A percentile compares a stretch with the other conserved stretches of the same genome.
Conservation (phyloP, 2,888 invertebrate species). For the Caenorhabditis sp. region DNA sequence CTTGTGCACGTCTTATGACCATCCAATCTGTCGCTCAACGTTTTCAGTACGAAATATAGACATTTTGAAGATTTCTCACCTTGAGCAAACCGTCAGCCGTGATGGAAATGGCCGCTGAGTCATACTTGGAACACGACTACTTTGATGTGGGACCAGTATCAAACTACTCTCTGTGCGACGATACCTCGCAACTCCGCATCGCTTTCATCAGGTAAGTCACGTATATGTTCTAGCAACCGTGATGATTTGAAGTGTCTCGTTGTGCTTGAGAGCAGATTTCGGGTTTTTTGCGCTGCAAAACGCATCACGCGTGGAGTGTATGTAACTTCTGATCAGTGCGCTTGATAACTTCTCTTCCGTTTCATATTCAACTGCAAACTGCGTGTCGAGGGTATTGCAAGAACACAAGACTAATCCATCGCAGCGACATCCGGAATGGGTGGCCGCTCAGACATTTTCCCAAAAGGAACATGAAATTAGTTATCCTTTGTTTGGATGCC, state of each 20-base stretch:
- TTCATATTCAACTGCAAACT: conserved; percentile 31
- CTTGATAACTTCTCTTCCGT: conserved; percentile 48
- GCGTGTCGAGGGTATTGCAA: conserved; percentile 10
- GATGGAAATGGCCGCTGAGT: conserved; percentile 26
- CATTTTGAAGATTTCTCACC: conserved; percentile 23
- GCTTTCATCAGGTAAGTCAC: conserved; percentile 54
- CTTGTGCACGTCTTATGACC: conserved; percentile 10
- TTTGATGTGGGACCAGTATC: conserved; percentile 4
- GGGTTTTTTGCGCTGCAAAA: conserved; percentile 27
- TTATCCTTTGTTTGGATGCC: conserved; percentile 51
- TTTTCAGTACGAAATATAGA: conserved; percentile 3
- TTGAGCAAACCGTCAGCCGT: neutral
- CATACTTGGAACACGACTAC: conserved; percentile 10
- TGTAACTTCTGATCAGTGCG: conserved; percentile 43
- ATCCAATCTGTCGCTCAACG: neutral
- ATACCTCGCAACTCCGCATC: conserved; percentile 44
- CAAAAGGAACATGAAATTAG: conserved; percentile 56
- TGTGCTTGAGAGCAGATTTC: conserved; percentile 25
- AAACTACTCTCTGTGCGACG: conserved; percentile 46
- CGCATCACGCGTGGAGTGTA: conserved; percentile 45
- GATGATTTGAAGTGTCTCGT: conserved; percentile 13
- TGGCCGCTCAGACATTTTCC: conserved; percentile 31
- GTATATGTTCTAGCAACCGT: conserved; percentile 14
- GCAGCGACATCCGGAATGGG: conserved; percentile 32
- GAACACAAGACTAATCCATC: conserved; percentile 40